Evolutionary conservation across 2,888 invertebrate genomes (phyloP).

Genomic region (Mythimna albipuncta): DNA sequence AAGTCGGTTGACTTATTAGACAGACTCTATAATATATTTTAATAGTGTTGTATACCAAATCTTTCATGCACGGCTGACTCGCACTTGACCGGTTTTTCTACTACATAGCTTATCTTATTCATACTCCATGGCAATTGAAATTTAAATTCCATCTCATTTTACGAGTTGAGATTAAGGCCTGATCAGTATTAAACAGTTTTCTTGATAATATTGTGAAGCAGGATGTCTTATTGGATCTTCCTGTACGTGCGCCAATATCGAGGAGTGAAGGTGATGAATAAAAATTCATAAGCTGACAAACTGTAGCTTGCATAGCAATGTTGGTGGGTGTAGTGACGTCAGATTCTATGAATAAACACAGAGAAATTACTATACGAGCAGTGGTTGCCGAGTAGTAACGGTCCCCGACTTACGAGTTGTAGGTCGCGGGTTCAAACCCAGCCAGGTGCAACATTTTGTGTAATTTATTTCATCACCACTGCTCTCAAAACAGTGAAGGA

Average conservation of each 20-base stretch:
- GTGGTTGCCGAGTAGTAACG: too few species aligned
- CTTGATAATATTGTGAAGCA: conserved; percentile 33
- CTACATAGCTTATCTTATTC: conserved; percentile 3
- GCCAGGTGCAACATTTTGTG: too few species aligned
- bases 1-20: too few species aligned
- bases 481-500: too few species aligned
- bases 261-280: conserved; percentile 10
- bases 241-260: conserved; percentile 19
- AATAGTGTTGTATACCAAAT: too few species aligned
- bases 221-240: conserved; percentile 38
- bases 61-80: too few species aligned
- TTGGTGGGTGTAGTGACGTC: too few species aligned
- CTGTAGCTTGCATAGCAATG: conserved; percentile 16
- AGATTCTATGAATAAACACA: neutral
- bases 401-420: too few species aligned
- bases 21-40: too few species aligned
- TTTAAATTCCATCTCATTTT: conserved; percentile 34
- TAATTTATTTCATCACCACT: too few species aligned
- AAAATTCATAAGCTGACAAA: conserved; percentile 14
- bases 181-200: conserved; percentile 39
- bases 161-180: conserved; percentile 43
- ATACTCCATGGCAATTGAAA: conserved; percentile 19
- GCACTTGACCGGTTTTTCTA: neutral
- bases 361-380: neutral
- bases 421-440: too few species aligned